Evolutionary conservation across 2,797 vertebrate species (phyloP).

Genomic region (Triplophysa bombifrons): DNA sequence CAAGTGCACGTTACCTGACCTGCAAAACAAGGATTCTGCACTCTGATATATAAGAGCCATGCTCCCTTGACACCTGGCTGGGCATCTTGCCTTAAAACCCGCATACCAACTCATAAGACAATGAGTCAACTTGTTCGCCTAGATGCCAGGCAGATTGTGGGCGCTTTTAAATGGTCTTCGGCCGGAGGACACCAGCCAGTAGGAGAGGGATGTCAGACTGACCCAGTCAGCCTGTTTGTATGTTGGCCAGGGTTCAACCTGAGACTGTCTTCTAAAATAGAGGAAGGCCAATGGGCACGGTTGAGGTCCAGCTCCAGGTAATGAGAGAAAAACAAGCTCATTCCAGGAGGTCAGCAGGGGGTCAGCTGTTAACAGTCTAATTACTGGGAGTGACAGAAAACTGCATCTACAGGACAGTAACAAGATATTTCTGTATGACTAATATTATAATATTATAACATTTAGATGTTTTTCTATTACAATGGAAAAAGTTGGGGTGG

Average conservation of each 20-base stretch:
- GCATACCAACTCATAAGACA: conserved; percentile 9
- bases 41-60: conserved; percentile 10
- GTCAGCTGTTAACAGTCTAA: conserved; percentile 39
- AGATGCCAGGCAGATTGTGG: conserved; percentile 20
- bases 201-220: conserved; percentile 36
- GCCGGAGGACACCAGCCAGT: not conserved
- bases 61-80: conserved; percentile 25
- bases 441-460: too few relatives aligned
- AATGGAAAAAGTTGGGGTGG: too few relatives aligned
- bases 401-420: not conserved
- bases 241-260: conserved; percentile 26
- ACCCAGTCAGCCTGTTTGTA: conserved; percentile 44
- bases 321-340: conserved; percentile 40
- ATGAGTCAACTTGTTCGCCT: conserved; percentile 1
- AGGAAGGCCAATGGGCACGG: conserved; percentile 24
- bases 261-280: conserved; percentile 44
- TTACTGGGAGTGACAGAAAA: conserved; percentile 17
- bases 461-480: too few relatives aligned
- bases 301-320: conserved; percentile 44
- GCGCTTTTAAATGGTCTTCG: conserved; percentile 11
- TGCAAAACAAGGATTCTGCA: conserved; percentile 32
- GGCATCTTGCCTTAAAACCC: conserved; percentile 18
- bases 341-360: conserved; percentile 45
- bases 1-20: conserved; percentile 33
- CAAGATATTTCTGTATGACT: not conserved